A percentile compares a stretch with the other conserved stretches of the same genome.
Evolutionary conservation across 2,888 invertebrate genomes (phyloP).

Genomic region (Epiblema foenella): DNA sequence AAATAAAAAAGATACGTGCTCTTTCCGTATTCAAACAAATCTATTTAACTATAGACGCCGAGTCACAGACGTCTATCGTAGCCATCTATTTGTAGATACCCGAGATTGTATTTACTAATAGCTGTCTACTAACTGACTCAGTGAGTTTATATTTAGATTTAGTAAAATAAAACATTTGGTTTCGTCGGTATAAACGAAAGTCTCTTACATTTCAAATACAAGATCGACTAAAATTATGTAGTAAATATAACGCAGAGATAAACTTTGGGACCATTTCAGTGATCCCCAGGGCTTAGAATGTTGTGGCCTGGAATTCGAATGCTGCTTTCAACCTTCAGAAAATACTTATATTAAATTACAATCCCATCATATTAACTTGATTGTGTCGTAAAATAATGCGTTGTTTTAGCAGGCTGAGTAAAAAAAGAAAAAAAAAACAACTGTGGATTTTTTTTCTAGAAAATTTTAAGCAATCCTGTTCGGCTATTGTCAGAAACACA

Average conservation of each 20-base stretch:
- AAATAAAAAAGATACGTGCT: background rate
- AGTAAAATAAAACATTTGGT: background rate
- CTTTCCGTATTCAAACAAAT: background rate
- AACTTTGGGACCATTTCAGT: constrained; percentile 13
- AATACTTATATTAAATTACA: too few species aligned
- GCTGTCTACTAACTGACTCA: background rate
- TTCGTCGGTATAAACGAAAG: background rate
- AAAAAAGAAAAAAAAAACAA: too few species aligned
- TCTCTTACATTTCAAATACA: constrained; percentile 3
- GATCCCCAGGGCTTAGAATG: constrained; percentile 18
- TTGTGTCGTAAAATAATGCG: too few species aligned
- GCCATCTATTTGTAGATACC: background rate
- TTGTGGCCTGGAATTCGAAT: constrained; percentile 21
- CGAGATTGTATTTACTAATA: background rate
- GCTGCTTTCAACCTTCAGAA: background rate
- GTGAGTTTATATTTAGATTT: background rate
- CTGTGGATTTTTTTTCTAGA: too few species aligned
- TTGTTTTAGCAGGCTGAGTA: too few species aligned
- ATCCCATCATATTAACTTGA: too few species aligned
- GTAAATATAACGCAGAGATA: constrained; percentile 21
- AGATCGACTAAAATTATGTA: constrained; percentile 8
- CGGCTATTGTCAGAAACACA: too few species aligned
- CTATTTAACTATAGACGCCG: background rate
- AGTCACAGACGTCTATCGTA: background rate
- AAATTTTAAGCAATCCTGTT: too few species aligned